Conservation (phyloP, 2,888 invertebrate species). For the Mythimna albipuncta region DNA sequence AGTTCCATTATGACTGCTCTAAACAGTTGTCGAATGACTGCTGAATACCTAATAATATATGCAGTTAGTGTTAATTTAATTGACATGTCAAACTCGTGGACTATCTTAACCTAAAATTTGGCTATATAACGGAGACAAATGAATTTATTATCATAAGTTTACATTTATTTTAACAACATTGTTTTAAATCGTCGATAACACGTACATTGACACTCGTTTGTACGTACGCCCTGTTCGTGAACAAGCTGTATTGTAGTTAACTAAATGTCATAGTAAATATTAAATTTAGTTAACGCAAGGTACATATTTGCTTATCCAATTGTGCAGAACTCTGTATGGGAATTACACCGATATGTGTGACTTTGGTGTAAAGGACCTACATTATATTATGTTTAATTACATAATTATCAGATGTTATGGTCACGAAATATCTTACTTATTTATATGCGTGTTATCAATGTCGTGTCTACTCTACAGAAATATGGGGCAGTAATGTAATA, state of each 20-base stretch:
- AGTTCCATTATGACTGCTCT: not conserved
- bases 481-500: conserved; percentile 20
- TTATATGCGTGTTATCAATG: conserved; percentile 19
- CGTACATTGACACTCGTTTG: conserved; percentile 9
- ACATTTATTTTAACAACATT: conserved; percentile 10
- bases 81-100: conserved; percentile 8
- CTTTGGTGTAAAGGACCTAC: not conserved
- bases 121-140: conserved; percentile 1
- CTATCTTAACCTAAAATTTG: conserved; percentile 5
- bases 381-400: conserved; percentile 9
- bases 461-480: conserved; percentile 12
- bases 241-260: not conserved
- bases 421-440: conserved; percentile 18
- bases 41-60: not conserved
- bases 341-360: conserved; percentile 3
- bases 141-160: conserved; percentile 23
- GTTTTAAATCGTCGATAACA: conserved; percentile 25
- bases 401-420: conserved; percentile 1
- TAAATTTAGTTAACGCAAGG: not conserved
- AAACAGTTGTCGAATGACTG: not conserved
- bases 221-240: not conserved
- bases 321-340: not conserved
- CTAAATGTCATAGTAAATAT: not conserved
- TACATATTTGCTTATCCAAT: conserved; percentile 9
- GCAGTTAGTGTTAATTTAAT: not conserved